phyloP scores from a whole-genome alignment of 2,888 invertebrate genomes.

The Electrophaes corylata region DNA sequence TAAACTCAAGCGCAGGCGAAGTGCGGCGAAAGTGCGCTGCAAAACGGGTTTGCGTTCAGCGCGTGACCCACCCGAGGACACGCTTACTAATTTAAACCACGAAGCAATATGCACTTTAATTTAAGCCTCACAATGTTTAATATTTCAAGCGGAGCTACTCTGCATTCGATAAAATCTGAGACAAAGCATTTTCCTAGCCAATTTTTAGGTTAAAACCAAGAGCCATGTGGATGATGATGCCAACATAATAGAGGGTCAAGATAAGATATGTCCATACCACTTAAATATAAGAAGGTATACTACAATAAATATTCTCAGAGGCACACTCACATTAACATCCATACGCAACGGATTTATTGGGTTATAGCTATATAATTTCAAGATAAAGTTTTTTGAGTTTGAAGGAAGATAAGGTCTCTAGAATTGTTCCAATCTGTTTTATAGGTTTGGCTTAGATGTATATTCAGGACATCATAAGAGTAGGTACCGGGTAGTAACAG shows the following conservation, averaged over 20 bases:
- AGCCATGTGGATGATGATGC: slow-evolving; percentile 28
- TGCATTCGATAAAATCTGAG: slow-evolving; percentile 34
- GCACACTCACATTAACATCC: too few relatives aligned
- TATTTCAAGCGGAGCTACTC: slow-evolving; percentile 38
- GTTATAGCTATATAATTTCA: too few relatives aligned
- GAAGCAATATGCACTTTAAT: slow-evolving; percentile 57
- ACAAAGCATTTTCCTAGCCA: slow-evolving; percentile 35
- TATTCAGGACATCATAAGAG: not conserved
- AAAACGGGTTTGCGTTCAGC: slow-evolving; percentile 76
- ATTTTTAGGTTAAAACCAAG: slow-evolving; percentile 33
- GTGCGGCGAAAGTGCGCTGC: slow-evolving; percentile 78
- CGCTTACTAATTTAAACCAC: slow-evolving; percentile 52
- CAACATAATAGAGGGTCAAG: not conserved
- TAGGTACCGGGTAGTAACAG: slow-evolving; percentile 5
- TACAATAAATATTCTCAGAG: too few relatives aligned
- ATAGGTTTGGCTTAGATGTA: not conserved
- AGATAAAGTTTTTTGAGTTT: too few relatives aligned
- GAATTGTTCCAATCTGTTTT: not conserved
- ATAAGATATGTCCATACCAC: not conserved
- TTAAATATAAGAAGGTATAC: too few relatives aligned
- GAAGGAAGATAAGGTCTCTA: too few relatives aligned
- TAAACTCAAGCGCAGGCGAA: slow-evolving; percentile 65
- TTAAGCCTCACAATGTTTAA: slow-evolving; percentile 42
- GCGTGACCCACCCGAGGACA: slow-evolving; percentile 82
- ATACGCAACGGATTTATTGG: too few relatives aligned